These are phyloP conservation scores for Hydractinia symbiolongicarpus DNA, from an alignment of 30 jellyfish, hydroid and myxozoan genomes.

Conservation along the genomic window DNA sequence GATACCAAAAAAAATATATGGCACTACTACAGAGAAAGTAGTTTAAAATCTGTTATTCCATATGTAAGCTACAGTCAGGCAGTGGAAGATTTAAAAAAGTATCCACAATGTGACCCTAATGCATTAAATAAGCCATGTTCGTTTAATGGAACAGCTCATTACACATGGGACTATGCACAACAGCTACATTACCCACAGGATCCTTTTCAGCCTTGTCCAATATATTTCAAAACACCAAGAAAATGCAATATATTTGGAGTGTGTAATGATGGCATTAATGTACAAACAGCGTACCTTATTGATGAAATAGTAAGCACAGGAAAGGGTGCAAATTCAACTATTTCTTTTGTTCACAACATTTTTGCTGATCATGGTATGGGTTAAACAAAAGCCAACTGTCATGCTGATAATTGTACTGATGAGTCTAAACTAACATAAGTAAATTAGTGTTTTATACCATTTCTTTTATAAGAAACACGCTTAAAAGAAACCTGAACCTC, in stretches of 20 bases:
- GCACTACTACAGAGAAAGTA: not conserved
- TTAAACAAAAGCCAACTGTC: not conserved
- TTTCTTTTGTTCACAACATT: not conserved
- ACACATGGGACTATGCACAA: too few relatives aligned
- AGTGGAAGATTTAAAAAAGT: not conserved
- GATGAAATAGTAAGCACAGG: not conserved
- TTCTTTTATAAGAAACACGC: too few relatives aligned
- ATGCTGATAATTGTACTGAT: constrained; percentile 16
- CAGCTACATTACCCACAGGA: too few relatives aligned
- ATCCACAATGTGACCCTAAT: not conserved
- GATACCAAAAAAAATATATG: not conserved
- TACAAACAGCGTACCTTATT: not conserved
- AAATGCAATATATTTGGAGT: not conserved
- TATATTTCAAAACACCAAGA: not conserved
- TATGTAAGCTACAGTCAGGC: not conserved
- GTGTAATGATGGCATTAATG: not conserved
- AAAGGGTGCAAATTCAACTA: constrained; percentile 14
- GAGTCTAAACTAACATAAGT: not conserved
- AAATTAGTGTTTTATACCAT: too few relatives aligned
- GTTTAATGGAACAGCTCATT: not conserved
- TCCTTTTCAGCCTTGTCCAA: not conserved
- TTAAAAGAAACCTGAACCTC: not conserved
- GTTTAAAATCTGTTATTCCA: not conserved
- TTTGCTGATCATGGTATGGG: constrained; percentile 5
- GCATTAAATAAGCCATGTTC: not conserved